These are phyloP conservation scores for Capromys pilorides DNA, from an alignment of 2,797 vertebrate genomes.

Conservation along the genomic window DNA sequence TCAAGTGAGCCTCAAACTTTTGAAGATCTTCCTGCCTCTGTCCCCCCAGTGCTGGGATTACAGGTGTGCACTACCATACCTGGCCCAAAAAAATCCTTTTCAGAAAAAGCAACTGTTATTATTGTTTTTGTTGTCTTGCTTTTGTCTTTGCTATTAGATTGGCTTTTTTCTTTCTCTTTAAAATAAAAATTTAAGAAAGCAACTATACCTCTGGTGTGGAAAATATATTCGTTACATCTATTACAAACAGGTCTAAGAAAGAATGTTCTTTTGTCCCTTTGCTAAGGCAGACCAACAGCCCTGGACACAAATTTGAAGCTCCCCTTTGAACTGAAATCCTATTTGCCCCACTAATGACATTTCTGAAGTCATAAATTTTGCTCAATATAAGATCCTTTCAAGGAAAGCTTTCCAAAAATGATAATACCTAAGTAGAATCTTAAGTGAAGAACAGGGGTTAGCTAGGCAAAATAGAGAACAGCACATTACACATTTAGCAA, in stretches of 20 bases:
- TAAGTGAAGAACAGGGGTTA: not conserved
- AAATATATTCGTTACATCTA: slow-evolving; percentile 31
- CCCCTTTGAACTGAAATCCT: not conserved
- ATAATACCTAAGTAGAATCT: not conserved
- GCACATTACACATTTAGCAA: slow-evolving; percentile 11
- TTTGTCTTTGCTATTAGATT: too few species aligned
- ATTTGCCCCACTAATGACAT: not conserved
- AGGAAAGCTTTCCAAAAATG: slow-evolving; percentile 44
- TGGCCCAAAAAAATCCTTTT: not conserved
- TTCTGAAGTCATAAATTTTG: not conserved
- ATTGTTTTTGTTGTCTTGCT: too few species aligned
- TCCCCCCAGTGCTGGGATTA: not conserved
- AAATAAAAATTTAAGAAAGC: not conserved
- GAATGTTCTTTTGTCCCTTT: not conserved
- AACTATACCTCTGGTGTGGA: not conserved
- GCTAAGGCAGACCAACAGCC: not conserved
- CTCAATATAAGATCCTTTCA: not conserved
- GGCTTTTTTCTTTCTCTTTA: too few species aligned
- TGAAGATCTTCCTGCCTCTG: not conserved
- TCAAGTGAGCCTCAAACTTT: not conserved
- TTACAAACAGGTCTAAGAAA: slow-evolving; percentile 17
- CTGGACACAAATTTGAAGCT: not conserved
- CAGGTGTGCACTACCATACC: not conserved
- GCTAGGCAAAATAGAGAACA: slow-evolving; percentile 24
- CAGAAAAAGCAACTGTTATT: not conserved